Evolutionary conservation across 2,888 invertebrate genomes (phyloP), one percentile per base, ranked within the genome.

Genomic region (Coremacera marginata): DNA sequence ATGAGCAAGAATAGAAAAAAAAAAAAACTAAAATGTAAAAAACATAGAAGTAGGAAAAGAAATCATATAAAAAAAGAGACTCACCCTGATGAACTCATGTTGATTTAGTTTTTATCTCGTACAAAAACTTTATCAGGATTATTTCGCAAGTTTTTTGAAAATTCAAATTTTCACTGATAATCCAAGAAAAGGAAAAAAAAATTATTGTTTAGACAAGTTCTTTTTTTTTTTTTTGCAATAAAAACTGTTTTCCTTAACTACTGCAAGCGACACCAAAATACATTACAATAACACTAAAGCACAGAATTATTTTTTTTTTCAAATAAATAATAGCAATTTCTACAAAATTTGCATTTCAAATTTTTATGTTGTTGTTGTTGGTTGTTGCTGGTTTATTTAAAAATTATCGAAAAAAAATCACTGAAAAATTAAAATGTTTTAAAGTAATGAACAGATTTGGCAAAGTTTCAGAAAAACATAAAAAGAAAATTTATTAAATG

Each of bases 21-120:
- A n/a, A 37, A 65, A 67, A 67, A 75, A 60, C 22, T 67, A 55
- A 57, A 44, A 57, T 67, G 16, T 67, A 55, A 57, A 44, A 57
- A 68, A 65, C 31, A n/a, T 34, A 37, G 31, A 52, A 37, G 34
- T 57, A 55, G 37, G 5, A 37, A 22, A 44, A 44, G 5, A 72
- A 60, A 44, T 72, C 14, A 44, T 67, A 44, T 67, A 34, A 60
- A 62, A 51, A 3, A 55, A 49, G 37, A 72, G 37, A 77, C 77
- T 77, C 52, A 72, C 77, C 72, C 72, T 72, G 72, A 72, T 67
- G 77, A 67, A 67, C 72, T 77, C 72, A 77, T 77, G 37, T 16
- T 71, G 62, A 22, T 57, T 37, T 44, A 25, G 31, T 27, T 68
- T 16, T 49, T 25, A 4, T 11, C 22, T 68, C 51, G 22, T 5